Evolutionary conservation across 37 sponge, comb jelly and placozoan genomes (phyloP).

Genomic region (Chondrosia reniformis): DNA sequence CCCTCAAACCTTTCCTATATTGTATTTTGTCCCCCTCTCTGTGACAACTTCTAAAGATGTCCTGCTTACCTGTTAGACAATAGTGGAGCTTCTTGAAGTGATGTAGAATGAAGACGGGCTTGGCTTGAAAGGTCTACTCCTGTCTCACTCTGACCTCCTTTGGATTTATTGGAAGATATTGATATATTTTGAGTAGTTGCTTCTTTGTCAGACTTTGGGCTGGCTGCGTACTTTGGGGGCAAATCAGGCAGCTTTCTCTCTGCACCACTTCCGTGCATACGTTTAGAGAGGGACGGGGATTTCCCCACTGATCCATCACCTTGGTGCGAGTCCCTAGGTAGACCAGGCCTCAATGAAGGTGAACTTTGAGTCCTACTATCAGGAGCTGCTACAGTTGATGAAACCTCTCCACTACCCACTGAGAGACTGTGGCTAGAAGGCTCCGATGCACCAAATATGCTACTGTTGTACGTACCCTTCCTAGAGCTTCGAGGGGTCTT

Average conservation of each 20-base stretch:
- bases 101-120: no score
- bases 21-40: no score
- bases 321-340: background rate
- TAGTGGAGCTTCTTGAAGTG: no score
- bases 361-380: background rate
- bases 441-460: background rate
- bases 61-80: no score
- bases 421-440: background rate
- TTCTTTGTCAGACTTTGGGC: no score
- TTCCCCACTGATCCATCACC: background rate
- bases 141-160: no score
- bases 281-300: background rate
- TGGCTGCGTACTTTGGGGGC: background rate
- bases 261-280: background rate
- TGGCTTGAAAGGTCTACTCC: no score
- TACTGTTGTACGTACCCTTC: background rate
- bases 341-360: background rate
- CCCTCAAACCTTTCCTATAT: no score
- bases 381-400: background rate
- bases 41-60: no score
- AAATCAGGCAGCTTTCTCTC: background rate
- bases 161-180: no score
- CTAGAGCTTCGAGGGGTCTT: background rate
- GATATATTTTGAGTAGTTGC: no score
- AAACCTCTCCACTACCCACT: background rate